Evolutionary conservation across 1,140 invertebrate genomes (phyloP).

Genomic region (Lanistes nyassanus): DNA sequence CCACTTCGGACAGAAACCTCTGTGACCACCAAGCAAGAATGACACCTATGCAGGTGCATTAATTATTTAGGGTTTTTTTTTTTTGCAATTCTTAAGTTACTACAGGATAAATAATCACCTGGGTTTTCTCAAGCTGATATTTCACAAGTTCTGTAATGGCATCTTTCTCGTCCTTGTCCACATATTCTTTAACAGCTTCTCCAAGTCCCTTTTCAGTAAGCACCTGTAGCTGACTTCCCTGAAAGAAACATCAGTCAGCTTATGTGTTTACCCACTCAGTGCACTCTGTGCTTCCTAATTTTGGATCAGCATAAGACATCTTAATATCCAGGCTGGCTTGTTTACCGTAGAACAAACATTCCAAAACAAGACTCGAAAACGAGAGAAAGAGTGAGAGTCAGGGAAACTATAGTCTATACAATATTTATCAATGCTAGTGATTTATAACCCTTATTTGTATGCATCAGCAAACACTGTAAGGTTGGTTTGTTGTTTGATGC

Average conservation of each 20-base stretch:
- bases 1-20: not conserved
- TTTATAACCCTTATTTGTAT: not conserved
- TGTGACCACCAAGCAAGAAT: not conserved
- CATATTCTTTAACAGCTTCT: conserved; percentile 72
- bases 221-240: conserved; percentile 69
- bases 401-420: not conserved
- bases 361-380: too few relatives aligned
- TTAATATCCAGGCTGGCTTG: not conserved
- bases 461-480: not conserved
- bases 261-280: not conserved
- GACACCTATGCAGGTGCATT: not conserved
- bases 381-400: too few relatives aligned
- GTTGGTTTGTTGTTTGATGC: too few relatives aligned
- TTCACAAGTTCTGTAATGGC: conserved; percentile 66
- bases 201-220: conserved; percentile 74
- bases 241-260: conserved; percentile 6
- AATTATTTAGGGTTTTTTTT: not conserved
- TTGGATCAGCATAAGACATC: too few relatives aligned
- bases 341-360: not conserved
- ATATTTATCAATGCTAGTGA: not conserved
- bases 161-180: conserved; percentile 72
- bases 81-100: not conserved
- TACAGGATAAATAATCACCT: conserved; percentile 40
- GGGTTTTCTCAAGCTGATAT: conserved; percentile 66
- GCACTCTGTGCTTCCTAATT: not conserved